Evolutionary conservation across 2,113 vertebrate genomes (phyloP).

Genomic region (Aleadryas rufinucha): DNA sequence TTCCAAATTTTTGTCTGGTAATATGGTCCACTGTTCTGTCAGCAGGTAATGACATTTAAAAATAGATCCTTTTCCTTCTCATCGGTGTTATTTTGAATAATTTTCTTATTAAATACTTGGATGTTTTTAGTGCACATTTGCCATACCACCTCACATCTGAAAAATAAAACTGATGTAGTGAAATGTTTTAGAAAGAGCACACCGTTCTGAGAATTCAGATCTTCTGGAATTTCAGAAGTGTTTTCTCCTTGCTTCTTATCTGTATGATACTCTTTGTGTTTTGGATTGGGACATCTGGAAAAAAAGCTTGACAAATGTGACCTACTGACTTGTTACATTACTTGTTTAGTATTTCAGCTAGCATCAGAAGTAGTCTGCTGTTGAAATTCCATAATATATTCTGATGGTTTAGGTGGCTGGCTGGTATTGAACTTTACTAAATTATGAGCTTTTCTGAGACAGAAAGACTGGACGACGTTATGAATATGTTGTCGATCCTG

Average conservation of each 20-base stretch:
- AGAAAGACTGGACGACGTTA: not conserved
- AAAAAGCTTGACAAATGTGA: not conserved
- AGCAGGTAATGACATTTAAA: not conserved
- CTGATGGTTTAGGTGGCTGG: not conserved
- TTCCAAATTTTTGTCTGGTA: not conserved
- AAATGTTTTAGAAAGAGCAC: not conserved
- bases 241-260: not conserved
- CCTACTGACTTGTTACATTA: not conserved
- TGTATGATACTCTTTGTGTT: not conserved
- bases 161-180: not conserved
- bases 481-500: fast-evolving
- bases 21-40: not conserved
- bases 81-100: not conserved
- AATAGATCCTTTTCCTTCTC: not conserved
- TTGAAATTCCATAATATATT: not conserved
- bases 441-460: not conserved
- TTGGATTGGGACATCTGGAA: not conserved
- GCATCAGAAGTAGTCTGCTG: not conserved
- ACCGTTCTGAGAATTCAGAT: not conserved
- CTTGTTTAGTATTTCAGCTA: not conserved
- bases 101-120: not conserved
- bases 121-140: not conserved
- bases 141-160: not conserved
- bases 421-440: not conserved
- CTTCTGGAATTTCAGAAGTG: not conserved